Base-by-base conservation (phyloP, 2,888 invertebrate genomes). In the Agonopterix arenella region DNA sequence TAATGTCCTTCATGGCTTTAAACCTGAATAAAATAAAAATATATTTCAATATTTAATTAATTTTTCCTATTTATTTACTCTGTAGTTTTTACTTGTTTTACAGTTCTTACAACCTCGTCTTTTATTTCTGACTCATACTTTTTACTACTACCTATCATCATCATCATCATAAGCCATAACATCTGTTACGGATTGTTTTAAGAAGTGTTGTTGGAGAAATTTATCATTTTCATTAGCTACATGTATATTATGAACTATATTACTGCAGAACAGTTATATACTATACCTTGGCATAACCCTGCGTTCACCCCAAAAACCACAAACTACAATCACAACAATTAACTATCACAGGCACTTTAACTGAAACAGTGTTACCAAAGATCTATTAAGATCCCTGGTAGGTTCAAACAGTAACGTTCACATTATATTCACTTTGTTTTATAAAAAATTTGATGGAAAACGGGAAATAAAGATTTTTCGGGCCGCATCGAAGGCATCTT, bases 401-500 rank as follows among this genome's bases (percentile, higher is more conserved):
- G 66, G 66, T 51, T 62, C 62, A 51, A 61, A 55, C 56, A n/a
- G 9, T 43, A 11, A 11, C 8, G 7, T 43, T 43, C 8, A 40
- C 40, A 43, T 43, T 43, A 43, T 11, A 5, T 40, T 54, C 69
- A 76, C 74, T 72, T 59, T 43, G n/a, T 11, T 11, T 11, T 11
- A 11, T 11, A 68, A 58, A 66, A 73, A 64, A 70, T 66, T 69
- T 51, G 52, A 61, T 56, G 66, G 68, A 71, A 68, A 62, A 69
- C 58, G 62, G 69, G 64, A 75, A 76, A 76, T 72, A 83, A 83
- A 84, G 81, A 80, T 79, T 84, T 85, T 84, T 72, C 74, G 72
- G 70, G 64, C 72, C 68, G 71, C 68, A 65, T 68, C 71, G 64
- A 70, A 80, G 76, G 73, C 83, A 84, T 84, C 70, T 71, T 72